Base-by-base conservation (phyloP, 1,140 invertebrate genomes). In the Neodiprion virginianus region DNA sequence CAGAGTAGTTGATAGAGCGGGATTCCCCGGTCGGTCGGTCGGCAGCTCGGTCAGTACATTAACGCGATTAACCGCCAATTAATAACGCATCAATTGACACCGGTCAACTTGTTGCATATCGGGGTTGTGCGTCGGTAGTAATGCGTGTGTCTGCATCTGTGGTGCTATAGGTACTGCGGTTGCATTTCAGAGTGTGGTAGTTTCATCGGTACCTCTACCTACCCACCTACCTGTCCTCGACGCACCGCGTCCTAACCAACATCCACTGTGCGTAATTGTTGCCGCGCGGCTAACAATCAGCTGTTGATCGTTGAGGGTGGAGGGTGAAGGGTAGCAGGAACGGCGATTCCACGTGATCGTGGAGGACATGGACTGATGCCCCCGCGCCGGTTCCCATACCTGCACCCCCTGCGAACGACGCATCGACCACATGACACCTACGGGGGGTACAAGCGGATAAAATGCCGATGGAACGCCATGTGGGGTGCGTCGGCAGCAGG, bases 51-150 rank as follows among this genome's bases (percentile, higher is more conserved):
- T 75, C 73, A 80, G 77, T 83, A 81, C 83, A 87, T 87, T 88
- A 88, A 87, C 83, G 82, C 84, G 85, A 88, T 88, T 88, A 87
- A 88, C 86, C 83, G 81, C 82, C 84, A 85, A 88, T 87, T 88
- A 87, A 88, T 88, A 88, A 88, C 85, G 80, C 85, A 87, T 87
- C 86, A 88, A 88, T 87, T 88, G 86, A 86, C 83, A 87, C 81
- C 82, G 85, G 82, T 84, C 86, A 86, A 87, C 86, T 87, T 87
- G 86, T 87, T 87, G 86, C 86, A 81, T 40, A 40, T 79, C 83
- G 79, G 77, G 78, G 77, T 80, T 78, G 28, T 40, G 76, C 10
- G 67, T 65, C 74, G 74, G 76, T 65, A 50, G 76, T 65, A 50
- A 47, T 68, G 65, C 23, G 70, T 61, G 66, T 77, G 72, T 75